Evolutionary conservation across 2,888 invertebrate species (phyloP), one percentile per base, ranked within the genome.

Genomic region (Keiferia lycopersicella): DNA sequence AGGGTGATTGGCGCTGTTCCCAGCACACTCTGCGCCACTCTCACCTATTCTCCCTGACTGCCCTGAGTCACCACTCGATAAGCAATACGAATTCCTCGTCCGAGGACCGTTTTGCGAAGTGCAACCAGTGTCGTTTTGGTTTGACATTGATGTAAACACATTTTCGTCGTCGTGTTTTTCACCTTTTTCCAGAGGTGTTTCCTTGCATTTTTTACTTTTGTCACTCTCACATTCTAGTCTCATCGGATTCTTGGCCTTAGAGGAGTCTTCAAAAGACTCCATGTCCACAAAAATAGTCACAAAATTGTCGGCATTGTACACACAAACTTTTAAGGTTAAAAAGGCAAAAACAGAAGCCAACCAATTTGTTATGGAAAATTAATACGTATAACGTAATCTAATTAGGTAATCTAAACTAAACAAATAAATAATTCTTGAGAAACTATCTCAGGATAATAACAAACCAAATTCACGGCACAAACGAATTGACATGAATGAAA

Each of bases 251-350:
- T 72, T 82, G 67, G 72, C 74, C 69, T 83, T 76, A 66, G 78
- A 65, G 67, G 80, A 77, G 72, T 84, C 83, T 74, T 86, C 81
- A 64, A 75, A 73, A 69, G 86, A 79, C 83, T 91, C 91, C 91
- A 91, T 91, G 77, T 75, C 79, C 80, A 81, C 74, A 81, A 73
- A 74, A 74, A 75, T 75, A 78, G 73, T 71, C 76, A 75, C 74
- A 76, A 79, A 74, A 71, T 73, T 74, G 80, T 86, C 87, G 87
- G 87, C 90, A 86, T 89, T 87, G 83, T 85, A 82, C 76, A 77
- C 74, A 75, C 71, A 73, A 72, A 65, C 76, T 85, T 62, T 84
- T 84, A 82, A 88, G 87, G 88, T 87, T 84, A 83, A 71, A 60
- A 70, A 66, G 22, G 59, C 64, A 53, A 62, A 50, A 50, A 18